Percentiles rank a stretch among this genome's conserved stretches.
Conservation (phyloP, 2,113 vertebrate species). For the Hyaena hyaena region DNA sequence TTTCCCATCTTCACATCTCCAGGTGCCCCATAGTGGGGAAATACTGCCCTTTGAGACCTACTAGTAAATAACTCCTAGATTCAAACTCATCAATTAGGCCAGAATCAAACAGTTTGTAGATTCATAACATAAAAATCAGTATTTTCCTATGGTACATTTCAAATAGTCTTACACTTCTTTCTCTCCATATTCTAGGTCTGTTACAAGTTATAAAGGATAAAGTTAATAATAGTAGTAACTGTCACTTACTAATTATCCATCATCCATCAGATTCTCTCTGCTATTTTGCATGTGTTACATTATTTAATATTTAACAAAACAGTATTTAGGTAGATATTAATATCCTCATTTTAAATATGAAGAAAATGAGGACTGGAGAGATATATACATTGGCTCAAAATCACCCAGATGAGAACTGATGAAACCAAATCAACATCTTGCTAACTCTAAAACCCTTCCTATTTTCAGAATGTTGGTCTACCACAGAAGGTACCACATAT, state of each 20-base stretch:
- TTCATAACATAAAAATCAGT: not conserved
- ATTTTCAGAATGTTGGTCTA: not conserved
- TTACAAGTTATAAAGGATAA: not conserved
- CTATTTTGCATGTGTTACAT: not conserved
- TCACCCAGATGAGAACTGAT: not conserved
- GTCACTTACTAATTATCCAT: not conserved
- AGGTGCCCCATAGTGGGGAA: not conserved
- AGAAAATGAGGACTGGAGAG: not conserved
- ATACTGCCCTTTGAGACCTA: not conserved
- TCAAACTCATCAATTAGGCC: not conserved
- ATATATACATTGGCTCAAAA: not conserved
- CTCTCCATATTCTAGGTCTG: not conserved
- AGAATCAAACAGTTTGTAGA: not conserved
- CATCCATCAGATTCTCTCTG: not conserved
- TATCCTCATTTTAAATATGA: conserved; percentile 36
- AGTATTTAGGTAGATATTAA: not conserved
- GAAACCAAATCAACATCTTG: not conserved
- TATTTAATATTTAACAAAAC: conserved; percentile 1
- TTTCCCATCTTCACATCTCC: not conserved
- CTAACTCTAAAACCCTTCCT: not conserved
- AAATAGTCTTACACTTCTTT: not conserved
- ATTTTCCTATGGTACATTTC: not conserved
- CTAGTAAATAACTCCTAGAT: not conserved
- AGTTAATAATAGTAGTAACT: not conserved
- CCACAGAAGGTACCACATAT: not conserved